phyloP scores from a whole-genome alignment of 2,888 invertebrate species.

The Campoletis raptor region DNA sequence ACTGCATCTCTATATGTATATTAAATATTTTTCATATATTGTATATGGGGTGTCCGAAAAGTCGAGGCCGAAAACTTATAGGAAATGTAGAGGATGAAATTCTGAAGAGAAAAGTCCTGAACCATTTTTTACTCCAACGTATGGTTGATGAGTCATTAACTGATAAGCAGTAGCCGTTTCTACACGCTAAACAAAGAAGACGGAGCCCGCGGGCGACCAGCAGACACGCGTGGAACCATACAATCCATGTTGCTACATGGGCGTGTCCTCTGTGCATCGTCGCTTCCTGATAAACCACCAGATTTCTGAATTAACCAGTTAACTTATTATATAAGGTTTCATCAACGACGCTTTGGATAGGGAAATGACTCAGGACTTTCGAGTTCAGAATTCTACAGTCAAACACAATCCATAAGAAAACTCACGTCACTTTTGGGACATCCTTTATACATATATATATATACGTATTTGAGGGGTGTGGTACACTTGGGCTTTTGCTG shows the following conservation, averaged over 20 bases:
- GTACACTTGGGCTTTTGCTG: slow-evolving; percentile 16
- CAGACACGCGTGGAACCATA: neutral
- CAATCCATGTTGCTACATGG: no score
- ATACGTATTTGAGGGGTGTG: neutral
- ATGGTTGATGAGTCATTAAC: neutral
- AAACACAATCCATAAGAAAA: neutral
- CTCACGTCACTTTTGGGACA: neutral
- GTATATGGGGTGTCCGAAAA: neutral
- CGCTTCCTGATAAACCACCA: neutral
- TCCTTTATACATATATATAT: neutral
- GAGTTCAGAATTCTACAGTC: neutral
- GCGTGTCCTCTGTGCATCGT: no score
- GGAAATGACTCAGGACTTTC: neutral
- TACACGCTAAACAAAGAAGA: neutral
- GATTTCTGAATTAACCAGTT: neutral
- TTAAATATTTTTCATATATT: slow-evolving; percentile 1
- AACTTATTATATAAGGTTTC: neutral
- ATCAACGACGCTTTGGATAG: neutral
- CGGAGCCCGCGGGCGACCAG: neutral
- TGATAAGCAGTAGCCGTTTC: neutral
- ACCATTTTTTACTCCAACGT: neutral
- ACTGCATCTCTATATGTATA: neutral
- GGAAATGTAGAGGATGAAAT: neutral
- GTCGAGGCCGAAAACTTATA: neutral
- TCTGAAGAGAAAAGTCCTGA: neutral